A percentile compares a stretch with the other conserved stretches of the same genome.
phyloP scores from a whole-genome alignment of 2,113 vertebrate species.

The Bolborhynchus lineola region DNA sequence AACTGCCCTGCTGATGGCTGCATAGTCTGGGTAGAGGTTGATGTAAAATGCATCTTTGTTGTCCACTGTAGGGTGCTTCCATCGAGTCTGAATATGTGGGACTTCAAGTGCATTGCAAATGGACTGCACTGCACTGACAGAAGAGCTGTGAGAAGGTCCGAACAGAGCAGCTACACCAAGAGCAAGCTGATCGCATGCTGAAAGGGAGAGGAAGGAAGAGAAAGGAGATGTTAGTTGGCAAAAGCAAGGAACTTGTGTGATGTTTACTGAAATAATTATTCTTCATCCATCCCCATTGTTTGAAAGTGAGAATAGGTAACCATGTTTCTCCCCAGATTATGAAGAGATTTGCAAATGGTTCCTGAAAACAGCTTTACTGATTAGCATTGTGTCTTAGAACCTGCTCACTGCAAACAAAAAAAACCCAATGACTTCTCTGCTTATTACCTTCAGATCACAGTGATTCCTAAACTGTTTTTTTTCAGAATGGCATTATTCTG shows the following conservation, averaged over 20 bases:
- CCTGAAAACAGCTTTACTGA: not conserved
- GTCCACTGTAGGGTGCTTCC: conserved; percentile 93
- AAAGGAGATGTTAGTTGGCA: not conserved
- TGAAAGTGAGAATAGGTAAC: not conserved
- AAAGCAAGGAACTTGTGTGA: too few species aligned
- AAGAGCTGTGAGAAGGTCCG: conserved; percentile 94
- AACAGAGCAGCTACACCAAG: conserved; percentile 94
- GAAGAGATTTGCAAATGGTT: not conserved
- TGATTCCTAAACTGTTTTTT: not conserved
- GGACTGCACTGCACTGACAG: conserved; percentile 94
- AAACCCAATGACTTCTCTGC: not conserved
- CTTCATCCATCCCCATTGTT: not conserved
- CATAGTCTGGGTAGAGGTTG: conserved; percentile 93
- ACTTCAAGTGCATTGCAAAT: conserved; percentile 98
- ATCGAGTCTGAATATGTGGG: conserved; percentile 96
- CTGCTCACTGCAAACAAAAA: not conserved
- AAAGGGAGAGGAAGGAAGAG: not conserved
- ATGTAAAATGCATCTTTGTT: conserved; percentile 93
- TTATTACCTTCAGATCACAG: not conserved
- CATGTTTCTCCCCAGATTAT: accelerated
- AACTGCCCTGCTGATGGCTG: conserved; percentile 90
- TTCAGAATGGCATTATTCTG: not conserved
- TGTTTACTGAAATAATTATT: not conserved
- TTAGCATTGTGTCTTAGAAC: not conserved
- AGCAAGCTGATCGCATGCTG: conserved; percentile 95